Evolutionary conservation across 2,888 invertebrate genomes (phyloP), one percentile per base, ranked within the genome.

Genomic region (Rotaria macrura): DNA sequence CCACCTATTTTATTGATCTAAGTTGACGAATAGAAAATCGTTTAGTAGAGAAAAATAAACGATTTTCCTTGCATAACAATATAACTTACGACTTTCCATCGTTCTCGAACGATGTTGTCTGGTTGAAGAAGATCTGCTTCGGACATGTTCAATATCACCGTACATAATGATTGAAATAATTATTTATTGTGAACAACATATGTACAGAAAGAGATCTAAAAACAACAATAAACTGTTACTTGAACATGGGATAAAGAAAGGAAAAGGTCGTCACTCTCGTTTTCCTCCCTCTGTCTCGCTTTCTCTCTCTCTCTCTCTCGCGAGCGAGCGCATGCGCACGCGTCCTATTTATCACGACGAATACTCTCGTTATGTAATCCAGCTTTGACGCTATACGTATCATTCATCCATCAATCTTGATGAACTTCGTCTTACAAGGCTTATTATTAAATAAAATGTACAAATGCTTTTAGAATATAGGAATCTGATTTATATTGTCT

Each of bases 51-150:
- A n/a, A n/a, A n/a, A n/a, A n/a, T n/a, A n/a, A n/a, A n/a, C n/a
- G n/a, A 3, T 17, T 3, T 7, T 29, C 9, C 6, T 1, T 65
- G 12, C 34, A 20, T 0, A 65, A 43, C 25, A 20, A 3, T 89
- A 99, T n/a, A 49, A 91, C 93, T 92, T 90, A 97, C 97, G 90
- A 94, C 93, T 95, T 97, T 97, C 98, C 98, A 99, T 91, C 98
- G 92, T 91, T 99, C 98, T 92, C 97, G 97, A 90, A 98, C 96
- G 87, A 97, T 95, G 92, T 97, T 96, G 84, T 96, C 97, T 55
- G 96, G 95, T 92, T 96, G 96, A 89, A 97, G 93, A 88, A 97
- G 93, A 92, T 97, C 97, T 92, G 96, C 95, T 89, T 94, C 94
- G 87, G 89, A 86, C 86, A 86, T 85, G 34, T 65, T 65, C 20